Base-by-base conservation (phyloP, 2,888 invertebrate genomes). In the Podabrus alpinus region DNA sequence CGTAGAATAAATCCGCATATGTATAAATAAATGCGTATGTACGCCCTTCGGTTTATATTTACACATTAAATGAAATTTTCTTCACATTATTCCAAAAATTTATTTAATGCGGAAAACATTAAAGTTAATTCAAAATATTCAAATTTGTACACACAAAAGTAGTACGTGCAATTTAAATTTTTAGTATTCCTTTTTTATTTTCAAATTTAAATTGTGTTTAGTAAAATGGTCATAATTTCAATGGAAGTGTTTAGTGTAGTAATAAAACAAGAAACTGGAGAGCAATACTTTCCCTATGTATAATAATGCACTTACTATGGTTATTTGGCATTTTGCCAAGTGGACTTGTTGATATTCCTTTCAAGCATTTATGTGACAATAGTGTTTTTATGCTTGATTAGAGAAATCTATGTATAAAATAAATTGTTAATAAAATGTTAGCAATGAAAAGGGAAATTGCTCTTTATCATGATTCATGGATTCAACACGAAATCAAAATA, bases 271-370 rank as follows among this genome's bases (percentile, higher is more conserved):
- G 29, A 29, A 29, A 29, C 29, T 29, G 7, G 17, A 62, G 19
- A 62, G 13, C 62, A 62, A 16, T 62, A 19, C 60, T 62, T 62
- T 19, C 10, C 19, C 16, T 62, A 62, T 16, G 60, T 71, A 68
- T 68, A 68, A 71, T 74, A 68, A 75, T 71, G 66, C 66, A 66
- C 69, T 72, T 72, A 69, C 75, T 64, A 69, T 68, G 59, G 62
- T 66, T 62, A 66, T 75, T 72, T 75, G 75, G 75, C 66, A 15
- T 16, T 11, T 10, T 66, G 75, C 75, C 75, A 75, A 69, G 24
- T n/a, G 25, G 64, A 75, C 75, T 75, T 75, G 75, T 75, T 75
- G 75, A 72, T 75, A 69, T 72, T 62, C 62, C 62, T 62, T 62
- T 62, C 62, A 19, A 62, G 13, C 62, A 16, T 29, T 29, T 29